Evolutionary conservation across 2,113 vertebrate species (phyloP), one percentile per base, ranked within the genome.

Genomic region (Hepsetus odoe): DNA sequence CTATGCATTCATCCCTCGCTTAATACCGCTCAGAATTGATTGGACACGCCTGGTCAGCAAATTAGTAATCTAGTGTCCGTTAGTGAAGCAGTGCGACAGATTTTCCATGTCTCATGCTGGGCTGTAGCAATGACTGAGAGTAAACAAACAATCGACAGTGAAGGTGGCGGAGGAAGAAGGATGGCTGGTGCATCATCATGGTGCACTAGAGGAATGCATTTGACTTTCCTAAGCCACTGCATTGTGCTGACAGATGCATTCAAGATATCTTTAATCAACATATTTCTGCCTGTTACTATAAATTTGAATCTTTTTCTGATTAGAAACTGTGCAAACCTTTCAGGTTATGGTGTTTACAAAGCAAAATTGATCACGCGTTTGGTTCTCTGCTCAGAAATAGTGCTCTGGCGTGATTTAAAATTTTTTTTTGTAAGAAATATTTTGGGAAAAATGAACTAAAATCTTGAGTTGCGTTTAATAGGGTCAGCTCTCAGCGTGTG

Each of bases 11-110:
- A 83, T 82, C 82, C 16, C 51, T 56, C 68, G 67, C 74, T 84
- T 65, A 68, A 74, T 24, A 68, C 49, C 76, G 62, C 20, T 59
- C 42, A 65, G 82, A 85, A 89, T 86, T 82, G 84, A 79, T 86
- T 88, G 77, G 79, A 61, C 68, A 71, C 58, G 35, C 80, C 80
- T 44, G 58, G 46, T 83, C 70, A 78, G n/a, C 79, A 28, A 38
- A 80, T 82, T 72, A 58, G 76, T 71, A 71, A 72, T 71, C 64
- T 70, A 53, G 59, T 58, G 62, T 32, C 77, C n/a, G 81, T 66
- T 74, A 82, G 58, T 24, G 44, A 66, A 78, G 30, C 33, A 51
- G 72, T 44, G 35, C 49, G 28, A 38, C 16, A 16, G 32, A 72
- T 75, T 70, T 78, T 70, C n/a, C 26, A 70, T 26, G 51, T 59